A percentile compares a stretch with the other conserved stretches of the same genome.
Evolutionary conservation across 2,797 vertebrate species (phyloP).

Genomic region (Phoebastria nigripes): DNA sequence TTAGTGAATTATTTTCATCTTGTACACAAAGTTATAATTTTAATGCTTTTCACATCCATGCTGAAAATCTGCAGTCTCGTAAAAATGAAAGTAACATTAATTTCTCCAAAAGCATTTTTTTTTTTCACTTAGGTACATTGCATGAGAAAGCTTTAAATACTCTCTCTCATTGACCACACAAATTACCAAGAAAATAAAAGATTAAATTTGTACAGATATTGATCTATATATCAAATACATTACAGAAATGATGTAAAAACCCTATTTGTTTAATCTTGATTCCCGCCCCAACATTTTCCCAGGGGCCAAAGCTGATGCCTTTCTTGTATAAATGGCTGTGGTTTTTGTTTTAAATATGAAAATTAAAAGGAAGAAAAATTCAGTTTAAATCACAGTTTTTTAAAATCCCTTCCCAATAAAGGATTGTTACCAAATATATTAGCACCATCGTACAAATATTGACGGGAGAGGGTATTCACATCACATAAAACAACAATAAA

Average conservation of each 20-base stretch:
- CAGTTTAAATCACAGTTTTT: constrained; percentile 91
- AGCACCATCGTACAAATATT: constrained; percentile 97
- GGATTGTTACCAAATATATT: constrained; percentile 94
- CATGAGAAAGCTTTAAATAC: constrained; percentile 86
- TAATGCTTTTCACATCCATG: constrained; percentile 98
- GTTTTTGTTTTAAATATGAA: constrained; percentile 92
- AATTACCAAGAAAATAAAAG: constrained; percentile 92
- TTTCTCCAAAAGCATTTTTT: constrained; percentile 76
- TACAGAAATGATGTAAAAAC: constrained; percentile 88
- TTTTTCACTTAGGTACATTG: constrained; percentile 85
- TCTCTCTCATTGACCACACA: constrained; percentile 86
- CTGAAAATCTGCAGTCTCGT: constrained; percentile 87
- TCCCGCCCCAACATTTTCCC: constrained; percentile 74
- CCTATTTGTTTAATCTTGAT: constrained; percentile 79
- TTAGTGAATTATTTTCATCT: constrained; percentile 88
- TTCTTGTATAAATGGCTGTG: constrained; percentile 80
- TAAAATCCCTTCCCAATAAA: constrained; percentile 90
- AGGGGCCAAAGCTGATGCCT: constrained; percentile 81
- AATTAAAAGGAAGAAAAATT: constrained; percentile 85
- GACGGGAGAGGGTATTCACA: constrained; percentile 86
- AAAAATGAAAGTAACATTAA: constrained; percentile 91
- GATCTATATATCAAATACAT: constrained; percentile 86
- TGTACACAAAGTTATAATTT: constrained; percentile 87
- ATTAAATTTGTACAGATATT: constrained; percentile 93
- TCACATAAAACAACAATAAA: constrained; percentile 86